Evolutionary conservation across 2,888 invertebrate species (phyloP), one percentile per base, ranked within the genome.

Genomic region (Tiliacea aurago): DNA sequence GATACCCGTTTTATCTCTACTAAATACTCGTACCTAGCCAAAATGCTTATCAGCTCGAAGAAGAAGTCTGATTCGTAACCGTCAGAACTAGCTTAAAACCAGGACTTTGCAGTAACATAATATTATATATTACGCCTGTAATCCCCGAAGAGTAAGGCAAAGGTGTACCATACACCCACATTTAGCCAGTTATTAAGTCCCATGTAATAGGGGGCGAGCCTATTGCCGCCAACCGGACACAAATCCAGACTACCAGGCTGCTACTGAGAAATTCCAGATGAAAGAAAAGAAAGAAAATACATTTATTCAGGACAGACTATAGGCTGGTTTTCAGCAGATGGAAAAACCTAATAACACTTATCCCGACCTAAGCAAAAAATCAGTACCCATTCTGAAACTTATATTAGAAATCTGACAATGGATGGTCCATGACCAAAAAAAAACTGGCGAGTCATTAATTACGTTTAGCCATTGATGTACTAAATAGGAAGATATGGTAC

Each of bases 41-140:
- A n/a, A 28, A 55, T 56, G 11, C 9, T 37, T 47, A 7, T 15
- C n/a, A n/a, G 41, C 4, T n/a, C 3, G n/a, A 53, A 67, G n/a
- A 68, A 68, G 66, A 43, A 51, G 7, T 67, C 11, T 64, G 4
- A 37, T 51, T 67, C 15, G 18, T 28, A 51, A 20, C 20, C 20
- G 7, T 33, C 20, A 63, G 41, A 43, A 18, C 37, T 51, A n/a
- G 51, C 10, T 13, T 20, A 15, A 47, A 23, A 6, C 62, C 43
- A 45, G 13, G 13, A 28, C 28, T 69, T 15, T 28, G 20, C 20
- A 66, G 23, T 45, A 3, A 45, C 28, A 45, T 18, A 20, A 18
- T 1, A 28, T 2, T 45, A 28, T 7, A 18, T 1, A 28, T 2
- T 45, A 28, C 13, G 7, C 11, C 3, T 7, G 11, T 20, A n/a